Evolutionary conservation across 2,113 vertebrate species (phyloP).

Genomic region (Pseudopodoces humilis): DNA sequence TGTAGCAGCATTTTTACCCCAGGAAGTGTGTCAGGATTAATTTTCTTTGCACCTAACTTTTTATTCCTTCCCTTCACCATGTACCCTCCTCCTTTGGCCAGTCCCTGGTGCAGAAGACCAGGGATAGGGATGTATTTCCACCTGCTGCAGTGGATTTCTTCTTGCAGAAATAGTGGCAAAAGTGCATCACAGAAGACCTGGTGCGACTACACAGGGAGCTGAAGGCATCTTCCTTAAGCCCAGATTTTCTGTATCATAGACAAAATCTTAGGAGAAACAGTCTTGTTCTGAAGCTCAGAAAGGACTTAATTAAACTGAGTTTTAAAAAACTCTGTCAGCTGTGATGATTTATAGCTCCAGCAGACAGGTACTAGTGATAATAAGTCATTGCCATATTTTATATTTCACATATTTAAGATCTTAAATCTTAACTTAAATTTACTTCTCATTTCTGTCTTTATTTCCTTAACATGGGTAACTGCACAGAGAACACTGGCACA

Average conservation of each 20-base stretch:
- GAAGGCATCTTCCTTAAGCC: neutral
- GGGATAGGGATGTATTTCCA: neutral
- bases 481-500: neutral
- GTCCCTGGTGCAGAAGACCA: fast-evolving
- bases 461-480: neutral
- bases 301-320: neutral
- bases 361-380: neutral
- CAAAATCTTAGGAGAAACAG: neutral
- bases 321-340: neutral
- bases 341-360: neutral
- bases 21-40: neutral
- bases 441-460: neutral
- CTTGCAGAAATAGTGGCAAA: neutral
- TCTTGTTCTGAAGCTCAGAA: neutral
- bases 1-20: neutral
- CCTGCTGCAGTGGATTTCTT: fast-evolving
- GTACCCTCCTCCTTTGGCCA: neutral
- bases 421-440: neutral
- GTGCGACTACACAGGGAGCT: fast-evolving
- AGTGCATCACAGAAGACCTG: neutral
- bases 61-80: neutral
- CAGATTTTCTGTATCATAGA: neutral
- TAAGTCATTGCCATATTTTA: neutral
- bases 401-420: neutral
- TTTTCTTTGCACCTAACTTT: neutral